Conservation (phyloP, 2,797 vertebrate genomes). For the Limnodromus scolopaceus region DNA sequence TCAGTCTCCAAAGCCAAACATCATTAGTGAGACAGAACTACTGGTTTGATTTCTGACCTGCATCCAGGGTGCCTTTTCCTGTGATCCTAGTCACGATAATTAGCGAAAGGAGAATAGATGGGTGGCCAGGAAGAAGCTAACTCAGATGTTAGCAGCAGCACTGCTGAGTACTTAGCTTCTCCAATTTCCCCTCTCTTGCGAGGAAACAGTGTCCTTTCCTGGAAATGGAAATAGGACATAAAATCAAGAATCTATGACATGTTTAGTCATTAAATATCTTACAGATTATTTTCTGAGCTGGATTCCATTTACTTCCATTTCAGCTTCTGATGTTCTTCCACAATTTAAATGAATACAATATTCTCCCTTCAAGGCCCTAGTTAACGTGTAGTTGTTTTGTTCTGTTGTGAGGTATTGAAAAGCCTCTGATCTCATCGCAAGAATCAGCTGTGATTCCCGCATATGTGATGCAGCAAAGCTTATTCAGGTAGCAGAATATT, state of each 20-base stretch:
- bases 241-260: background rate
- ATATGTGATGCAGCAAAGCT: background rate
- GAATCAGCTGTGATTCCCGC: background rate
- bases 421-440: background rate
- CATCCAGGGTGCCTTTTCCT: background rate
- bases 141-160: background rate
- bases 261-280: background rate
- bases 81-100: background rate
- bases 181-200: background rate
- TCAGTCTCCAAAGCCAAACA: conserved; percentile 9
- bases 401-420: background rate
- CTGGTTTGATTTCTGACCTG: background rate
- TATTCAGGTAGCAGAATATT: background rate
- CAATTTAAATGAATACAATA: background rate
- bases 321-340: background rate
- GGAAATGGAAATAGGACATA: background rate
- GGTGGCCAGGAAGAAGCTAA: background rate
- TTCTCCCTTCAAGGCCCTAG: background rate
- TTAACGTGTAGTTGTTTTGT: background rate
- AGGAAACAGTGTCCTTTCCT: background rate
- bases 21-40: background rate
- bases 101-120: background rate
- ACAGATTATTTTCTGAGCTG: background rate
- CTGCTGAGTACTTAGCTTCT: background rate
- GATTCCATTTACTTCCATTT: background rate